Base-by-base conservation (phyloP, 2,888 invertebrate species). In the Belgica antarctica region DNA sequence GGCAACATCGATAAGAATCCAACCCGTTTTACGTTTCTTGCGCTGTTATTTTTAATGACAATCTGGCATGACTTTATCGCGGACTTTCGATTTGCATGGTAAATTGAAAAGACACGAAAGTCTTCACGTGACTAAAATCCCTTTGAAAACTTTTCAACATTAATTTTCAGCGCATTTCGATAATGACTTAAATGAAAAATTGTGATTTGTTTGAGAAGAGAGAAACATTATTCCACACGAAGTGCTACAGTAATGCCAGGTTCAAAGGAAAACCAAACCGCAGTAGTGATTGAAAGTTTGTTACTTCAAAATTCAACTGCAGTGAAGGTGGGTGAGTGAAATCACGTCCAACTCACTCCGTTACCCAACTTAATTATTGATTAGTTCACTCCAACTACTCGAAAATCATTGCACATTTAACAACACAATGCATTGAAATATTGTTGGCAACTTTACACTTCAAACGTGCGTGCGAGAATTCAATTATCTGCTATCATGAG, bases 361-460 rank as follows among this genome's bases (percentile, higher is more conserved):
- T n/a, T n/a, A 52, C 8, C n/a, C 5, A 59, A 27, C 15, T 59
- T 59, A 22, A 59, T 59, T 59, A 59, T 59, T 59, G 59, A 59
- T 59, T 59, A 27, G 59, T 27, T 59, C 59, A 27, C 15, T 59
- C 27, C n/a, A n/a, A 15, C 2, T 27, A n/a, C 22, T 25, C 15
- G 17, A 22, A 7, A 22, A 7, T 52, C 19, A 22, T 12, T 52
- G 22, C 12, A 52, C 17, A 12, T 31, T 12, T 31, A 31, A 8
- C 34, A 12, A 31, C 34, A 22, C 12, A 52, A 22, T n/a, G 22
- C 22, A 22, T 52, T n/a, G 5, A 10, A 52, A 59, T 22, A 27
- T n/a, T 27, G 59, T 59, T 59, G 25, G 25, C 59, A 59, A 59
- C 27, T 59, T 59, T 59, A 59, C 59, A 59, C 59, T 25, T 59